A percentile compares a stretch with the other conserved stretches of the same genome.
These are phyloP conservation scores for Lethenteron reissneri DNA, from an alignment of 2,113 vertebrate species.

Conservation along the genomic window DNA sequence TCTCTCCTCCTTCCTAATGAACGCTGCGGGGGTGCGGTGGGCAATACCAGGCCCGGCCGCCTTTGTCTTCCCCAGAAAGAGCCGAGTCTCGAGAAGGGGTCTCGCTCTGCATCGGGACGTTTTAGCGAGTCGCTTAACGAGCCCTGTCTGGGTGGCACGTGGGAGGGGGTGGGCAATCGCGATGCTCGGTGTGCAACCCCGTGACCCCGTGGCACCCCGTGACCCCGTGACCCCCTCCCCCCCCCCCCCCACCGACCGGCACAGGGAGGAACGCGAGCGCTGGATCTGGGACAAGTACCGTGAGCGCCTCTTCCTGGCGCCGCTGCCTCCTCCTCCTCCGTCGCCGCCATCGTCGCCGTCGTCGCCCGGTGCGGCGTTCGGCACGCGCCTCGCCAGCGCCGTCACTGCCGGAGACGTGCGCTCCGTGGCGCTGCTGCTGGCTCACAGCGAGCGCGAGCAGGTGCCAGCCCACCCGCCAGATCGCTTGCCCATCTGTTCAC, in stretches of 20 bases:
- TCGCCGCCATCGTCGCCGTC: no score
- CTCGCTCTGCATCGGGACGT: not conserved
- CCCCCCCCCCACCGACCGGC: not conserved
- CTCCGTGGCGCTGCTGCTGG: constrained; percentile 49
- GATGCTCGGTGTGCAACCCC: not conserved
- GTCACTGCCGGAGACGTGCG: constrained; percentile 49
- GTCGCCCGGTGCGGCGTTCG: constrained; percentile 18
- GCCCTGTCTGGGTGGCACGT: not conserved
- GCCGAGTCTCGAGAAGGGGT: not conserved
- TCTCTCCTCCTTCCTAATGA: not conserved
- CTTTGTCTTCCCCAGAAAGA: not conserved
- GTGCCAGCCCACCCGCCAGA: constrained; percentile 25
- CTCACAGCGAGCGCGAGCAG: constrained; percentile 62
- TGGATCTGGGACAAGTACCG: constrained; percentile 92
- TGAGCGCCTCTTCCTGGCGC: constrained; percentile 51
- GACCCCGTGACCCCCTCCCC: not conserved
- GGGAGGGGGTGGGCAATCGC: not conserved
- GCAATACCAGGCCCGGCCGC: not conserved
- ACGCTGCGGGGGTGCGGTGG: not conserved
- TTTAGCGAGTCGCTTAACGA: not conserved
- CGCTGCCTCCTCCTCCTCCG: constrained; percentile 19
- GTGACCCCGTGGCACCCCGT: not conserved
- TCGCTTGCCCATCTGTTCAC: no score
- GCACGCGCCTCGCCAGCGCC: constrained; percentile 29
- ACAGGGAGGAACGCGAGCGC: constrained; percentile 62